Percentiles rank a stretch among this genome's conserved stretches.
These are phyloP conservation scores for Sardina pilchardus DNA, from an alignment of 2,113 vertebrate species.

Conservation along the genomic window DNA sequence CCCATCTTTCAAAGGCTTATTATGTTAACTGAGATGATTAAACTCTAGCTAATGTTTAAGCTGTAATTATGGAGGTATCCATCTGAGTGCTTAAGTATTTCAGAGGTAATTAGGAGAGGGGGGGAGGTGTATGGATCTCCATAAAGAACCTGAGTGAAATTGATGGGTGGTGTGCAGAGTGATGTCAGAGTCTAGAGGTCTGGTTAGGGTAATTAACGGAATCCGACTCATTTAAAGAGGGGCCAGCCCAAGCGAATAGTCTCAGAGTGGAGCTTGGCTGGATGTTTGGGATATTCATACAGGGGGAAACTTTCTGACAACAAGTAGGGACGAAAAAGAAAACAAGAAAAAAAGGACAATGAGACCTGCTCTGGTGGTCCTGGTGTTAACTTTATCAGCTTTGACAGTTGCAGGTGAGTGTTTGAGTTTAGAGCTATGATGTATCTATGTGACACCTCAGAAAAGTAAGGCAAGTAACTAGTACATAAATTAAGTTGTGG, in stretches of 20 bases:
- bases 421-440: not conserved
- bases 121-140: not conserved
- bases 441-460: not conserved
- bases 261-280: conserved; percentile 23
- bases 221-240: conserved; percentile 40
- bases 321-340: not conserved
- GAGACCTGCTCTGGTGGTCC: conserved; percentile 32
- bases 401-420: conserved; percentile 42
- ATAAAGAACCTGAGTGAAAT: not conserved
- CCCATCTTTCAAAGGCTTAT: not conserved
- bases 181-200: conserved; percentile 36
- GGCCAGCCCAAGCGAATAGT: conserved; percentile 33
- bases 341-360: not conserved
- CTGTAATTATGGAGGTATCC: not conserved
- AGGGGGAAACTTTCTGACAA: conserved; percentile 3
- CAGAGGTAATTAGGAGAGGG: not conserved
- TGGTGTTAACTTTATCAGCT: conserved; percentile 36
- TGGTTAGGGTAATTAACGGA: conserved; percentile 16
- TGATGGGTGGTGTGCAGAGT: conserved; percentile 28
- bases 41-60: not conserved
- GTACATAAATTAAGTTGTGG: not conserved
- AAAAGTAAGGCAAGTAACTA: not conserved
- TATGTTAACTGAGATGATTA: conserved; percentile 9
- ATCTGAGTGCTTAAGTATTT: not conserved
- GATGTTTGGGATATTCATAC: conserved; percentile 4